Evolutionary conservation across 2,888 invertebrate genomes (phyloP), one percentile per base, ranked within the genome.

Genomic region (Conchocele bisecta): DNA sequence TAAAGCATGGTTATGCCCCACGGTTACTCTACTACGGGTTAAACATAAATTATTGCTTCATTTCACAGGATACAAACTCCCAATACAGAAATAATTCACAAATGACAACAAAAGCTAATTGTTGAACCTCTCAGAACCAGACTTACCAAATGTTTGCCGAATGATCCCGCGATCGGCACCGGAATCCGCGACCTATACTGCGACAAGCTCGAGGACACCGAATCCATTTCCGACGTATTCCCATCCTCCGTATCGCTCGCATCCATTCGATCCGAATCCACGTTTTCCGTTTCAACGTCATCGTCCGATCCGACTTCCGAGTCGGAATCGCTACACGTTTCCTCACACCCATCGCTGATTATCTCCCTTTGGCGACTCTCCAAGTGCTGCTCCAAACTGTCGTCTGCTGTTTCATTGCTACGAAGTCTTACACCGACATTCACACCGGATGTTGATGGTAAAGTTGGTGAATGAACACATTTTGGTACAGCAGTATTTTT

Each of bases 161-260:
- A 35, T 33, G 60, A 59, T 17, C 68, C 68, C 9, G 64, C 51
- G 9, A 79, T 64, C 20, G 75, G 79, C 22, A 82, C 67, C 46
- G 82, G 82, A 28, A 82, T 82, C 35, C 79, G 51, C 9, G 82
- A 82, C 50, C 75, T 68, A 28, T 63, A 71, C 31, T 48, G 53
- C 37, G 60, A 46, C 5, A 46, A 35, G 39, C 65, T 59, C 42
- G 59, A 66, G 15, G 60, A 54, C 1, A 60, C 53, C 39, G 59
- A 65, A 11, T 73, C 70, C 31, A 64, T 51, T 28, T 60, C 70
- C 20, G 69, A 73, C 15, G 22, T 11, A 1, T 22, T 35, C 20
- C 37, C 61, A 6, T 26, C 50, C 35, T 46, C 69, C 22, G 35
- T 57, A 44, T 41, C 63, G 0, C 15, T 57, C 29, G 39, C 68